These are phyloP conservation scores for Bergia sp. DNA, from an alignment of 92 coral and sea anemone species.

Conservation along the genomic window DNA sequence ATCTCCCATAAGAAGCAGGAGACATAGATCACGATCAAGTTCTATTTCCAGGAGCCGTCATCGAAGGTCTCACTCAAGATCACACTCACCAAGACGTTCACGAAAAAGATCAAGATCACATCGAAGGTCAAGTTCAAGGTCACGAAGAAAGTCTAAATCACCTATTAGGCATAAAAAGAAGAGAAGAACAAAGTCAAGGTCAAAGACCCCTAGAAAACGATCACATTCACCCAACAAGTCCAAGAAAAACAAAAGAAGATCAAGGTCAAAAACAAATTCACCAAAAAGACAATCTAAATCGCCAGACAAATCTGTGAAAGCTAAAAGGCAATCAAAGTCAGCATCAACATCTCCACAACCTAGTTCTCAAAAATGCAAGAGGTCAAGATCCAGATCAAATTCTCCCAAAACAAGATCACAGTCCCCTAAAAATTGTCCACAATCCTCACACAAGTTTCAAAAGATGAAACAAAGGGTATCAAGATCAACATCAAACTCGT, in stretches of 20 bases:
- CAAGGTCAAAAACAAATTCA: conserved; percentile 12
- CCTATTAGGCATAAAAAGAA: neutral
- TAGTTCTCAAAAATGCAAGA: neutral
- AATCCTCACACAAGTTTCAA: neutral
- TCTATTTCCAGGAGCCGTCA: conserved; percentile 62
- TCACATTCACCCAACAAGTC: conserved; percentile 61
- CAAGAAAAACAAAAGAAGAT: conserved; percentile 38
- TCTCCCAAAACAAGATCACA: conserved; percentile 13
- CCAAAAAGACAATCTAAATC: conserved; percentile 6
- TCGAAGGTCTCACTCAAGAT: conserved; percentile 62
- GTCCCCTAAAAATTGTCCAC: conserved; percentile 3
- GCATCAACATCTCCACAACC: conserved; percentile 33
- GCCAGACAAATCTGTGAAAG: conserved; percentile 1
- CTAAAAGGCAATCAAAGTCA: neutral
- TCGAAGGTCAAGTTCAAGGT: conserved; percentile 65
- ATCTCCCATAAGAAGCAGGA: conserved; percentile 49
- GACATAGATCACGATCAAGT: conserved; percentile 49
- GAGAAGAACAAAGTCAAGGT: conserved; percentile 51
- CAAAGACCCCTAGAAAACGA: conserved; percentile 52
- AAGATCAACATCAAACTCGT: conserved; percentile 39
- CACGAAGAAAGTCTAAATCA: conserved; percentile 65
- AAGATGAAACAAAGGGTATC: neutral
- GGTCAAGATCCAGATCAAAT: conserved; percentile 30
- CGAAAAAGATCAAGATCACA: conserved; percentile 51
- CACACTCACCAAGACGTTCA: conserved; percentile 59